Base-by-base conservation (phyloP, 2,113 vertebrate species). In the Austrofundulus limnaeus region DNA sequence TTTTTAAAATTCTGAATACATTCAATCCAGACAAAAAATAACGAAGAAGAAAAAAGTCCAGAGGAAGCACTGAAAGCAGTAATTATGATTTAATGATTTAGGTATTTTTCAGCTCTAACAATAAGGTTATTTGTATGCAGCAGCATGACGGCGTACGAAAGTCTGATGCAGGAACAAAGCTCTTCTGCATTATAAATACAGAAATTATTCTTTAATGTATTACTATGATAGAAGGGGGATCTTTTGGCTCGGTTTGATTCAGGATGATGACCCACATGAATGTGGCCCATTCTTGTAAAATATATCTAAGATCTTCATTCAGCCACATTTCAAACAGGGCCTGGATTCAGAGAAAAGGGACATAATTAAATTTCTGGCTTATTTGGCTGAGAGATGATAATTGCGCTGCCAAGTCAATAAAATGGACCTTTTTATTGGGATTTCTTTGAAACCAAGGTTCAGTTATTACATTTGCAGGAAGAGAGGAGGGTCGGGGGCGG, bases 321-420 rank as follows among this genome's bases (percentile, higher is more conserved):
- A 81, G 25, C 56, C 75, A 63, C 48, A 69, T 83, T 80, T 79
- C 85, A 81, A 90, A 90, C 81, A 57, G 56, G 48, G 60, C 62
- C 61, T 53, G 57, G 84, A 82, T 82, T 79, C 48, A 56, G 75
- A 65, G 59, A 84, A 83, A 66, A 75, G 57, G 73, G 71, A 82
- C 71, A 74, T 87, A 90, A 91, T 90, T 88, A 89, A 39, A 90
- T 90, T 85, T 84, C 67, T 75, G 81, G 58, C 78, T 89, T 87
- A 85, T 91, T 91, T 84, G 72, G 71, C 65, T 64, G 56, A 78
- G 72, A 78, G 73, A 87, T 85, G 63, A 77, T 89, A 86, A 90
- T 88, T 90, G 72, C 68, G 76, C 66, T 81, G 64, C 75, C 62
- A 65, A 66, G 61, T 60, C 72, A 59, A 74, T 74, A 69, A 88